These are phyloP conservation scores for Manis javanica DNA, from an alignment of 2,797 vertebrate species.

Conservation along the genomic window DNA sequence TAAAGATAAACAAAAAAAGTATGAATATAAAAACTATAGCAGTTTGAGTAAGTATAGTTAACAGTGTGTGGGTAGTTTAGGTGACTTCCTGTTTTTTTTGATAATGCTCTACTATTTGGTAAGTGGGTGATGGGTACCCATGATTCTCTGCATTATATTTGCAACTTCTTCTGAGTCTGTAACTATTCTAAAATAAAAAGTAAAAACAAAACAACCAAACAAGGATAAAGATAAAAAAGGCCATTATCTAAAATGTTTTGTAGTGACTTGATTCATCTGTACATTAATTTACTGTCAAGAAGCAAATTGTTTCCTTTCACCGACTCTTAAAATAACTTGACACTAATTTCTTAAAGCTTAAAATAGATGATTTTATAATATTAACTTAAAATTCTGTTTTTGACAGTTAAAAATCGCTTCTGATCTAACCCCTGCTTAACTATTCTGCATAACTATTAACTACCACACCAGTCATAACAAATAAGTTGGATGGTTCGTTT, in stretches of 20 bases:
- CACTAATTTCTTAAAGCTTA: conserved; percentile 5
- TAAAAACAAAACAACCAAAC: not conserved
- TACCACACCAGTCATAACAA: not conserved
- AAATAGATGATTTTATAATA: not conserved
- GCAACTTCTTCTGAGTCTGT: not conserved
- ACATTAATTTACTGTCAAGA: not conserved
- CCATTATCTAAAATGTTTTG: not conserved
- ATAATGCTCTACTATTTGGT: not conserved
- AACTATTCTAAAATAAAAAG: conserved; percentile 31
- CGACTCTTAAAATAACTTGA: not conserved
- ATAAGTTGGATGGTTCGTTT: not conserved
- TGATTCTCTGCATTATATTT: conserved; percentile 17
- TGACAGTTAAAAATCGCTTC: conserved; percentile 17
- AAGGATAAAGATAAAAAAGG: not conserved
- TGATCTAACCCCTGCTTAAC: conserved; percentile 18
- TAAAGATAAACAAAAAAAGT: not conserved
- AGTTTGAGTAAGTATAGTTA: conserved; percentile 3
- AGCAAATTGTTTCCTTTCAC: not conserved
- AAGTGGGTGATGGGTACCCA: not conserved
- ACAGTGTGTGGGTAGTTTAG: not conserved
- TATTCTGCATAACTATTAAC: not conserved
- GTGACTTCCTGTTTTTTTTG: conserved; percentile 23
- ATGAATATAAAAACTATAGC: not conserved
- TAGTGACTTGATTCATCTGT: not conserved
- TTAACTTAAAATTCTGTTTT: not conserved